Percentiles rank a stretch among this genome's conserved stretches.
These are phyloP conservation scores for Antitype chi DNA, from an alignment of 2,888 invertebrate genomes.

Conservation along the genomic window DNA sequence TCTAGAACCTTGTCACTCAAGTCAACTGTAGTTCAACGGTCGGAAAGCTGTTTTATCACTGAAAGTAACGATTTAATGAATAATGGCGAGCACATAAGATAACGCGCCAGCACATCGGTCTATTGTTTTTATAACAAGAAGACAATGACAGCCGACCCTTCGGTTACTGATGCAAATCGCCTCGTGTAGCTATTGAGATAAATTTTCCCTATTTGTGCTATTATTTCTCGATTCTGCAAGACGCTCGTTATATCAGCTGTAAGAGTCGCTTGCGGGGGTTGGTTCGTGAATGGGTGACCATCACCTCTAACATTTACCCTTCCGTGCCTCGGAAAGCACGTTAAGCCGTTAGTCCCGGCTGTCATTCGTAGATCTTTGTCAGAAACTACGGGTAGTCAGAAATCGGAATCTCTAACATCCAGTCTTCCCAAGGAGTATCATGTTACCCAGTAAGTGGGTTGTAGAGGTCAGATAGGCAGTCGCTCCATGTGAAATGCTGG, in stretches of 20 bases:
- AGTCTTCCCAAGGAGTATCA: too few species aligned
- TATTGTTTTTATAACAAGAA: conserved; percentile 42
- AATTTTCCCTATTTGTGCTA: conserved; percentile 5
- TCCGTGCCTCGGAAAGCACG: too few species aligned
- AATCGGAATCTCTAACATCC: too few species aligned
- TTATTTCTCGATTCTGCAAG: background rate
- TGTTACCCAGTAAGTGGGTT: too few species aligned
- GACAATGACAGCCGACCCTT: conserved; percentile 44
- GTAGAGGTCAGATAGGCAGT: too few species aligned
- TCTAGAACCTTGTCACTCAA: conserved; percentile 43
- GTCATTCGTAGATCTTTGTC: too few species aligned
- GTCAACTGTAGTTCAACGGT: conserved; percentile 11
- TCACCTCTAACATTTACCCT: background rate
- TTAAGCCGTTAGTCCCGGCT: too few species aligned
- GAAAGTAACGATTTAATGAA: conserved; percentile 18
- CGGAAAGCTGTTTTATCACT: conserved; percentile 46
- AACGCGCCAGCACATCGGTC: conserved; percentile 49
- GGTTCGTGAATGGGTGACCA: background rate
- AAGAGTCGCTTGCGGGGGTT: background rate
- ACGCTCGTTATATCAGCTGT: background rate
- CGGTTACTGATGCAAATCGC: conserved; percentile 32
- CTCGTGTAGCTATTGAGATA: conserved; percentile 46
- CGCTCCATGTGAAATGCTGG: too few species aligned
- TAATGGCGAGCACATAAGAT: conserved; percentile 52
- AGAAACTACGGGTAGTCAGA: too few species aligned